A percentile compares a stretch with the other conserved stretches of the same genome.
Conservation (phyloP, 2,797 vertebrate species). For the Acanthurus leucopareius region DNA sequence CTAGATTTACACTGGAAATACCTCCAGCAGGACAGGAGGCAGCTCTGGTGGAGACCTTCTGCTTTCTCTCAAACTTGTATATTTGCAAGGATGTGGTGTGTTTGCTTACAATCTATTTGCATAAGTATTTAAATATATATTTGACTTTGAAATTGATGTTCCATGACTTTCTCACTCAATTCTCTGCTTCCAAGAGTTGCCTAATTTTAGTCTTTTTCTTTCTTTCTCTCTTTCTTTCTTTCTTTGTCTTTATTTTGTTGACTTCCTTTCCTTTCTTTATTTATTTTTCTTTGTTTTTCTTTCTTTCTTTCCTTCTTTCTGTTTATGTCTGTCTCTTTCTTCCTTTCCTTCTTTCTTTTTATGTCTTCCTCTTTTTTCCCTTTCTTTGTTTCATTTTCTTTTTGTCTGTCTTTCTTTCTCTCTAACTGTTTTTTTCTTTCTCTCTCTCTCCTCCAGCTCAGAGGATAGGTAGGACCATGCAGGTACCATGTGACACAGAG, state of each 20-base stretch:
- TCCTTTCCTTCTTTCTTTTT: background rate
- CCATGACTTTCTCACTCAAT: conserved; percentile 30
- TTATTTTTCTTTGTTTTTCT: background rate
- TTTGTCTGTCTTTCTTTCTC: background rate
- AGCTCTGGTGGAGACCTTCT: conserved; percentile 52
- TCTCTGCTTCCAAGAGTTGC: background rate
- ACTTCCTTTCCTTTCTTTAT: background rate
- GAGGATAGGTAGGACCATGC: conserved; percentile 89
- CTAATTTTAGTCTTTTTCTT: background rate
- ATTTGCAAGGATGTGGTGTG: conserved; percentile 68
- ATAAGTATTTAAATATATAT: conserved; percentile 52
- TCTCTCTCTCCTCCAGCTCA: conserved; percentile 84
- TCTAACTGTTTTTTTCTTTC: background rate
- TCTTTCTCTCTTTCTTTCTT: background rate
- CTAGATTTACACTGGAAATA: conserved; percentile 43
- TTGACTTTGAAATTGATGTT: conserved; percentile 57
- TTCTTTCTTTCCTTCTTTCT: too few species aligned
- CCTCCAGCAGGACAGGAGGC: conserved; percentile 37
- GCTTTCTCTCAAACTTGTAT: conserved; percentile 60
- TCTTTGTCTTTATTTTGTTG: too few species aligned
- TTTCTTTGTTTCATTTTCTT: background rate
- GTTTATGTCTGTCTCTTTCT: too few species aligned
- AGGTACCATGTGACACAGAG: conserved; percentile 97
- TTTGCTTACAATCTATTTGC: conserved; percentile 60
- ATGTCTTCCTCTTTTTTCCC: background rate